A percentile compares a stretch with the other conserved stretches of the same genome.
Conservation (phyloP, 2,888 invertebrate genomes). For the Arrhopalites spinosus region DNA sequence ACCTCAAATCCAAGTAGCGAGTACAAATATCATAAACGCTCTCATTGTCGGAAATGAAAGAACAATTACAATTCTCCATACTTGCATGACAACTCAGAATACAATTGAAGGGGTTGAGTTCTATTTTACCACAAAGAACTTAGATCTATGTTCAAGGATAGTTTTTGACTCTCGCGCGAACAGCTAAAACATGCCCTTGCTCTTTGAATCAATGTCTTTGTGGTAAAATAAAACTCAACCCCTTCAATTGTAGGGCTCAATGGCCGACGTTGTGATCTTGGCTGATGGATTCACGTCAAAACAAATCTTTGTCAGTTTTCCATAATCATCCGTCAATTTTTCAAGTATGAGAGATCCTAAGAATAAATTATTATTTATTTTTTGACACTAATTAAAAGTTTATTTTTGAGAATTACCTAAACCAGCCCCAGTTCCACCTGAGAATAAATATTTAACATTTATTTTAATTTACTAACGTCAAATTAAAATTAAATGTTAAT, state of each 20-base stretch:
- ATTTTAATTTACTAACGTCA: no score
- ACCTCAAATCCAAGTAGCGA: neutral
- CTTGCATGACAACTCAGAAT: neutral
- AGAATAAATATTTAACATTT: no score
- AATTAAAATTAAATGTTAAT: no score
- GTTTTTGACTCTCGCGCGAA: no score
- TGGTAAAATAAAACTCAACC: no score
- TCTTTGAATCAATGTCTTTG: no score
- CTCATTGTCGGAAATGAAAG: slow-evolving; percentile 17
- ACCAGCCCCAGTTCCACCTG: slow-evolving; percentile 64
- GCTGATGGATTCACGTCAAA: slow-evolving; percentile 55
- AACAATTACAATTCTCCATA: neutral
- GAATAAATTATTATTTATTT: no score
- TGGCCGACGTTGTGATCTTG: neutral
- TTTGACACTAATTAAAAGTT: no score
- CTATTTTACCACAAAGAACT: no score
- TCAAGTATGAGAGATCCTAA: slow-evolving; percentile 65
- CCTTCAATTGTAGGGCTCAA: slow-evolving; percentile 29
- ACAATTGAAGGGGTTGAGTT: no score
- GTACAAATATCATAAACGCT: neutral
- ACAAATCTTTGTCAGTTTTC: slow-evolving; percentile 63
- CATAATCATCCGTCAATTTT: slow-evolving; percentile 63
- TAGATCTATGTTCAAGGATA: no score
- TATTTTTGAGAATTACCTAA: neutral
- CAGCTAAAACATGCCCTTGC: no score